Evolutionary conservation across 2,888 invertebrate species (phyloP).

Genomic region (Tanypteryx hageni): DNA sequence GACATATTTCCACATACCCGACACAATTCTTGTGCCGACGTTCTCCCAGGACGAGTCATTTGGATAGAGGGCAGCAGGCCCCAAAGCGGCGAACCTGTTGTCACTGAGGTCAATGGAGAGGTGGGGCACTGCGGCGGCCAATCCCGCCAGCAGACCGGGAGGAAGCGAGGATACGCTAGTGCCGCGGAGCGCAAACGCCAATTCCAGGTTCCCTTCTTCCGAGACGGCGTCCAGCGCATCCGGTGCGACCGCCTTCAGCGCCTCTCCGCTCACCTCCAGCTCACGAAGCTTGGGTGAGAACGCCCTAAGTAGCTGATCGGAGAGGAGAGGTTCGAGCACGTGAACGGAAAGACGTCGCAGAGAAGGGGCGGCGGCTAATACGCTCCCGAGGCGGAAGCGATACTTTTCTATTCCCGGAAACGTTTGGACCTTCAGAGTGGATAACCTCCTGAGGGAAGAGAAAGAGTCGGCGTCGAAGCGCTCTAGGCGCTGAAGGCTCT

Average conservation of each 20-base stretch:
- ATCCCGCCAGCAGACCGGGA: conserved; percentile 85
- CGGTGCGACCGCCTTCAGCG: conserved; percentile 84
- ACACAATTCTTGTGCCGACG: conserved; percentile 89
- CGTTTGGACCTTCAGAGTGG: conserved; percentile 84
- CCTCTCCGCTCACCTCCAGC: conserved; percentile 87
- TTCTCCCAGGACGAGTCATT: conserved; percentile 92
- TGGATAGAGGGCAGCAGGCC: conserved; percentile 90
- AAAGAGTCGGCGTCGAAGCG: conserved; percentile 87
- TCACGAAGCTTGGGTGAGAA: conserved; percentile 88
- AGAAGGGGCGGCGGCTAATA: conserved; percentile 84
- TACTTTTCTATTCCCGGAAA: conserved; percentile 84
- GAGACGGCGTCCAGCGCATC: conserved; percentile 85
- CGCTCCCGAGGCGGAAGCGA: conserved; percentile 83
- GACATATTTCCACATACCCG: conserved; percentile 78
- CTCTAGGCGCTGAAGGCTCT: conserved; percentile 84
- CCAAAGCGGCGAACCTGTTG: conserved; percentile 87
- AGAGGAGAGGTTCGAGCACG: conserved; percentile 84
- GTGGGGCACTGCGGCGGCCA: conserved; percentile 86
- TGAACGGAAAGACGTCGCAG: conserved; percentile 86
- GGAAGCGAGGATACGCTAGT: conserved; percentile 89
- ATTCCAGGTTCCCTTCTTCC: conserved; percentile 83
- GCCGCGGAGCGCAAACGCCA: conserved; percentile 85
- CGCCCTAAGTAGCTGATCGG: conserved; percentile 85
- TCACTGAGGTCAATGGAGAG: conserved; percentile 88
- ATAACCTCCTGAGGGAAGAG: conserved; percentile 83